phyloP scores from a whole-genome alignment of 2,797 vertebrate species.

The Kryptolebias ocellatus region DNA sequence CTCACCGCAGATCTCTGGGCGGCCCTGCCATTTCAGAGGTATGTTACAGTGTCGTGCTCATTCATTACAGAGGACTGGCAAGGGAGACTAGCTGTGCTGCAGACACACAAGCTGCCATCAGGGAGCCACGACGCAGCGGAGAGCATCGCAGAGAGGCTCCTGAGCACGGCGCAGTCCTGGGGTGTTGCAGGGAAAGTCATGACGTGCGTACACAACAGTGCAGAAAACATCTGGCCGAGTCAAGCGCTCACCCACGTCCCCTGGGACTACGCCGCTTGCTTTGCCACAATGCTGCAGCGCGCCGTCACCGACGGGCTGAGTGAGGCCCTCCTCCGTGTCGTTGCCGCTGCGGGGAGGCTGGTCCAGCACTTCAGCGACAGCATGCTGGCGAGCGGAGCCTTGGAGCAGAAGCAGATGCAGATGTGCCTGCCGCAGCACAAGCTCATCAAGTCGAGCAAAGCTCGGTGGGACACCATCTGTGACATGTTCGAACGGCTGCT shows the following conservation, averaged over 20 bases:
- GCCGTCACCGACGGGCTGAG: slow-evolving; percentile 63
- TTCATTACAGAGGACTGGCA: slow-evolving; percentile 76
- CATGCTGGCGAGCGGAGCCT: slow-evolving; percentile 47
- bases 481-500: slow-evolving; percentile 70
- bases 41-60: slow-evolving; percentile 69
- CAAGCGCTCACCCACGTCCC: neutral
- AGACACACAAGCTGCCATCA: slow-evolving; percentile 59
- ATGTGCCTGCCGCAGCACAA: slow-evolving; percentile 68
- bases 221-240: neutral
- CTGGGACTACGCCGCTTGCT: slow-evolving; percentile 65
- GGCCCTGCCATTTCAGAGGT: slow-evolving; percentile 60
- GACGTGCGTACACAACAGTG: slow-evolving; percentile 62
- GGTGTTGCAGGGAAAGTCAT: slow-evolving; percentile 58
- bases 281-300: slow-evolving; percentile 55
- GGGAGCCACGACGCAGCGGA: slow-evolving; percentile 15
- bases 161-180: slow-evolving; percentile 52
- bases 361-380: slow-evolving; percentile 63
- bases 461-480: slow-evolving; percentile 66
- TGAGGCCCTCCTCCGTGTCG: slow-evolving; percentile 55
- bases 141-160: slow-evolving; percentile 40
- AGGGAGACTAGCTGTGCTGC: slow-evolving; percentile 65
- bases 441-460: slow-evolving; percentile 62
- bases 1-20: slow-evolving; percentile 71
- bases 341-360: slow-evolving; percentile 57
- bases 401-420: slow-evolving; percentile 66